Evolutionary conservation across 1,140 invertebrate species (phyloP), one percentile per base, ranked within the genome.

Genomic region (Mizuhopecten yessoensis): DNA sequence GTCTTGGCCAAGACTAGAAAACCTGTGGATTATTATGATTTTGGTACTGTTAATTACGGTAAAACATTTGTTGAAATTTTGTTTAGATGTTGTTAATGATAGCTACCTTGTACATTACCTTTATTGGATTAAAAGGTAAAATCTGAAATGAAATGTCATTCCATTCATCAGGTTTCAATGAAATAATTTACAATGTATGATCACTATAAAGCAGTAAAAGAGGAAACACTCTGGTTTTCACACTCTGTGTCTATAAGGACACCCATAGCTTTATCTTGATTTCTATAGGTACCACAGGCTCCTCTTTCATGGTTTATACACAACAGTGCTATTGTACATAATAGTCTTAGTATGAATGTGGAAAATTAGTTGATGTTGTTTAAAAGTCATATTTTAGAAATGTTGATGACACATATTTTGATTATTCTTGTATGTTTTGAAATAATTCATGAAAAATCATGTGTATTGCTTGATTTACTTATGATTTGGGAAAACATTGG

Each of bases 341-440:
- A 75, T 75, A 29, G 57, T 75, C 57, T 75, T 75, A 75, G 57
- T 75, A 75, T 75, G 57, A 75, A 75, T 75, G 57, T 75, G 57
- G 57, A 75, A n/a, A 75, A 75, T 75, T 75, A 75, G 57, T 75
- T 75, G 57, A 75, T 75, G 57, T 75, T 75, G 57, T 75, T 75
- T n/a, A 75, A 75, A n/a, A 75, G 57, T 75, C 57, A 75, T 75
- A 75, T 75, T 75, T 75, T 75, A 75, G 42, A 45, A 45, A 45
- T 45, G 42, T 75, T 75, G 57, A 29, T 75, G n/a, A 75, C 57
- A 75, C 3, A 75, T 75, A 75, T 75, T 75, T 75, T 75, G 57
- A 75, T 75, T 75, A 75, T 75, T 75, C 57, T 75, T 75, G 57
- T 75, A 75, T 75, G 57, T 75, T 75, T 75, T 29, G n/a, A 75